phyloP scores from a whole-genome alignment of 2,797 vertebrate genomes.

The Urophycis tenuis region DNA sequence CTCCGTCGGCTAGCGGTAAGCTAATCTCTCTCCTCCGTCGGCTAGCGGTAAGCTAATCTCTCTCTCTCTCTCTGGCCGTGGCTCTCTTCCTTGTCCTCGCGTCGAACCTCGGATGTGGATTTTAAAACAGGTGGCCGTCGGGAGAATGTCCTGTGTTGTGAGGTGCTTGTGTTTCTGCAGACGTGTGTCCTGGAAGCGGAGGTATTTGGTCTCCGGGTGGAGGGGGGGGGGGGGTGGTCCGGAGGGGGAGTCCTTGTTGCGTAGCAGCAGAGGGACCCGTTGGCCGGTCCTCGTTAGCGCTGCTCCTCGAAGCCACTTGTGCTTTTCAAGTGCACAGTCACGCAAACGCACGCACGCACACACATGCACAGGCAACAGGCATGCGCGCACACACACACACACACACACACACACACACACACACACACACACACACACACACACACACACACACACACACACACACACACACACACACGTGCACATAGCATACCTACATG shows the following conservation, averaged over 20 bases:
- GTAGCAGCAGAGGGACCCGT: constrained; percentile 15
- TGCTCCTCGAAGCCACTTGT: constrained; percentile 7
- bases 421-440: neutral
- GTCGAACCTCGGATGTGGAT: neutral
- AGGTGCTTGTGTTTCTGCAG: constrained; percentile 6
- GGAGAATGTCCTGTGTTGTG: neutral
- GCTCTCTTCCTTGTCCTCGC: constrained; percentile 13
- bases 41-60: constrained; percentile 23
- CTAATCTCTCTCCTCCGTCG: constrained; percentile 42
- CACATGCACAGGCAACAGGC: neutral
- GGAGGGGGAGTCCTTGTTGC: constrained; percentile 12
- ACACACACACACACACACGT: constrained; percentile 1
- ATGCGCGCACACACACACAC: neutral
- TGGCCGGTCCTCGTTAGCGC: neutral
- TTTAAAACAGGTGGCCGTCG: constrained; percentile 14
- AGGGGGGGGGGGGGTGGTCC: no score
- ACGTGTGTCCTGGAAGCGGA: constrained; percentile 9
- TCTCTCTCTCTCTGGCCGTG: neutral
- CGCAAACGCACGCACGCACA: neutral
- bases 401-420: neutral
- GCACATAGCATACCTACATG: neutral
- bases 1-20: constrained; percentile 40
- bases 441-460: neutral
- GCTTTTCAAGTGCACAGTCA: neutral
- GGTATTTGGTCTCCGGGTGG: no score